Base-by-base conservation (phyloP, 2,113 vertebrate genomes). In the Archocentrus centrarchus region DNA sequence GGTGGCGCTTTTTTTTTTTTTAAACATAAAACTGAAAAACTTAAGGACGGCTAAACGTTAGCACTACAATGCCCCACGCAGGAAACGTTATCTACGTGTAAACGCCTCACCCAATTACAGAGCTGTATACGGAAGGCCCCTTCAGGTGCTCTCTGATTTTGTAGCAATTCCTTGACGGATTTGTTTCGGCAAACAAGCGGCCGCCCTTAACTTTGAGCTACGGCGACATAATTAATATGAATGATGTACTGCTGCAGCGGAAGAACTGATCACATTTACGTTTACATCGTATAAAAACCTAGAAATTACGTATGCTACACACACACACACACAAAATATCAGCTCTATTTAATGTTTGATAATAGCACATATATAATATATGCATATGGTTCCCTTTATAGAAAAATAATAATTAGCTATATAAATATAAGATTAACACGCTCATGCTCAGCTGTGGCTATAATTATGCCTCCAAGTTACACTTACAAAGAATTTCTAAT, bases 91-190 rank as follows among this genome's bases (percentile, higher is more conserved):
- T 2, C 4, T 32, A 87, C 88, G 86, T 88, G 2, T 7, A 0
- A 60, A 6, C 3, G 2, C 11, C 5, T 78, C 4, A 66, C 39
- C 93, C 89, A 92, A 93, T 94, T 0, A 7, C 64, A 84, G 60
- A 82, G 53, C 79, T 35, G 66, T 11, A 35, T 2, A 50, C 10
- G 0, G 17, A 61, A 64, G 13, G 80, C 3, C 1, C 61, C 59
- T 93, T 93, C 77, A 93, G 0, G 60, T 53, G n/a, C 75, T 7
- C 18, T n/a, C 13, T 11, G 24, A 47, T 32, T 73, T 53, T 17
- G 27, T n/a, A 73, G 66, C 17, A 18, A 32, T 53, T 4, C 27
- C 20, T 73, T n/a, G 20, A 32, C 50, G 2, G 2, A n/a, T 32
- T 22, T 37, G 41, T 59, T 59, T 32, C 35, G 20, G 24, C n/a